These are phyloP conservation scores for Maccullochella peelii DNA, from an alignment of 2,113 vertebrate species.

Conservation along the genomic window DNA sequence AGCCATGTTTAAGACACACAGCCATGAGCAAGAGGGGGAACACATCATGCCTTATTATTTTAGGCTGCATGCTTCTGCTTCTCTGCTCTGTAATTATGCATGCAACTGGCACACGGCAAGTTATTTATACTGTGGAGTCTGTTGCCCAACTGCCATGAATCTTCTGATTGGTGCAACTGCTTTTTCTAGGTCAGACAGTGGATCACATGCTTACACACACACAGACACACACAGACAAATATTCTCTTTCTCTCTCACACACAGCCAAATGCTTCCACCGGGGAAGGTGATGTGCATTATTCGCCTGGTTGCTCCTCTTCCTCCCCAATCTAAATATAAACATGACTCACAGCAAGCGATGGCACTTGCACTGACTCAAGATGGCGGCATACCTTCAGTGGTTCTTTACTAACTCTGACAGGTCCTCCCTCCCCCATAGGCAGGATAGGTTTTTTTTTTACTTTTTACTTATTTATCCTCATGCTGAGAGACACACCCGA, in stretches of 20 bases:
- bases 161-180: constrained; percentile 73
- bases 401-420: constrained; percentile 41
- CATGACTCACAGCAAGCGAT: constrained; percentile 60
- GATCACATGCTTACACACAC: constrained; percentile 41
- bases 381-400: constrained; percentile 69
- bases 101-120: constrained; percentile 82
- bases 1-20: constrained; percentile 8
- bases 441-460: background rate
- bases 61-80: constrained; percentile 38
- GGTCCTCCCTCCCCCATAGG: constrained; percentile 7
- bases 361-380: constrained; percentile 63
- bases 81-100: constrained; percentile 75
- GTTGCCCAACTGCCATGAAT: constrained; percentile 73
- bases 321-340: constrained; percentile 79
- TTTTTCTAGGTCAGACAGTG: constrained; percentile 85
- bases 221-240: constrained; percentile 47
- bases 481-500: constrained; percentile 12
- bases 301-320: constrained; percentile 71
- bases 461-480: background rate
- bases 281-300: constrained; percentile 74
- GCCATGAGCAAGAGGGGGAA: background rate
- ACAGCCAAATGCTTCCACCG: constrained; percentile 66
- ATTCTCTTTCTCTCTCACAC: constrained; percentile 53
- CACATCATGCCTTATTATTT: constrained; percentile 37
- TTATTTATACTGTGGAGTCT: constrained; percentile 83